Evolutionary conservation across 64 coral and sea anemone species (phyloP), one percentile per base, ranked within the genome.

Genomic region (Montipora efflorescens): DNA sequence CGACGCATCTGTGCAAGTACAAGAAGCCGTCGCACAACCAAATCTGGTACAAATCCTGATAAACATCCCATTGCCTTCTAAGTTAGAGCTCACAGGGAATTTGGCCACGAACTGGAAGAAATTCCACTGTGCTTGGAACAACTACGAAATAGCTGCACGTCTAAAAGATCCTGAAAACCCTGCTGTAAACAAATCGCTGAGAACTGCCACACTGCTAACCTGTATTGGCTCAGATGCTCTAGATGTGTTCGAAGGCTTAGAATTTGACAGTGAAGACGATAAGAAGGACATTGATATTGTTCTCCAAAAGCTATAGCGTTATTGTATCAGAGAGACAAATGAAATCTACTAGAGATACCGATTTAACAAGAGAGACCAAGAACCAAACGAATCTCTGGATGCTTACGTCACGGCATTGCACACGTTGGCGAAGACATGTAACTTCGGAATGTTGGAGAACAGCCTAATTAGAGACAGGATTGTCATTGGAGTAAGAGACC

Each of bases 311-410:
- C 8, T 64, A 18, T 59, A 91, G 90, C 15, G 55, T 44, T 91
- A 91, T 44, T 91, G 90, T 6, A 91, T 83, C 22, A 79, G 90
- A 78, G 90, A 91, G 53, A 79, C 53, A 50, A 91, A 91, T 18
- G 90, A 91, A 59, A 81, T 79, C 79, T 91, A 72, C n/a, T 79
- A 91, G 55, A 78, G 90, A 23, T 91, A 91, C n/a, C 67, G 48
- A 49, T 84, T 91, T 72, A 83, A 91, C 90, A 91, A 91, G 79
- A 91, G 90, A 91, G 90, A 91, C 81, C 90, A 84, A 79, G 90
- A 91, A 75, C 59, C 90, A 73, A 47, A 91, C 46, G 90, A 91
- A 70, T 75, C 90, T 81, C 64, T 82, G 68, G 90, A 91, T 58
- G 61, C 90, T 19, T 91, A 91, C 71, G 79, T 91, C 48, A 59